Evolutionary conservation across 2,888 invertebrate genomes (phyloP).

Genomic region (Julus scanicus): DNA sequence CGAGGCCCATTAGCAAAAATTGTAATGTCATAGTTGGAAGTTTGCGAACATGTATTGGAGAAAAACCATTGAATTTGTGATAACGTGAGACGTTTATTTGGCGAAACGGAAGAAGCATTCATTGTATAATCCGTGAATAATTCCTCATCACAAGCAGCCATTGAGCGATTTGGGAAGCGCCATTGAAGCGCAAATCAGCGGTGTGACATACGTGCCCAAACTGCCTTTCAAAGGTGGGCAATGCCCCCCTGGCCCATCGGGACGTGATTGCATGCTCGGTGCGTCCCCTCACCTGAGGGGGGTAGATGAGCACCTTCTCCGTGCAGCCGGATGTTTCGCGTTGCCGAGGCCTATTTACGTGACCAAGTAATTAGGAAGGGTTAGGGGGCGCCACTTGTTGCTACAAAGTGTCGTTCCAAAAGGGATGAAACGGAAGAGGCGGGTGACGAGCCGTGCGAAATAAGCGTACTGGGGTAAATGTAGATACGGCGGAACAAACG

Average conservation of each 20-base stretch:
- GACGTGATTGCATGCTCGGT: neutral
- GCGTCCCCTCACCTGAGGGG: neutral
- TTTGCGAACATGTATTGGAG: no score
- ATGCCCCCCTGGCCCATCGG: conserved; percentile 30
- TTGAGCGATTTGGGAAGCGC: conserved; percentile 26
- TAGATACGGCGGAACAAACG: neutral
- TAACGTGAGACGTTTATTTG: neutral
- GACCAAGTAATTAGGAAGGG: neutral
- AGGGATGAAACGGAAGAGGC: conserved; percentile 13
- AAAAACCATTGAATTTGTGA: neutral
- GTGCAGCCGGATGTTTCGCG: neutral
- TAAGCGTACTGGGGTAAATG: neutral
- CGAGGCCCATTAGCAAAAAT: no score
- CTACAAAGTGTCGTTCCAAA: neutral
- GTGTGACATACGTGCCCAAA: conserved; percentile 36
- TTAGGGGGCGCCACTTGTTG: conserved; percentile 26
- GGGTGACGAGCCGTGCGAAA: neutral
- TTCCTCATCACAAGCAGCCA: neutral
- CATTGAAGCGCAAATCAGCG: conserved; percentile 3
- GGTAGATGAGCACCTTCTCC: neutral
- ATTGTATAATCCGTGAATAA: neutral
- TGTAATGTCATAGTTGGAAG: no score
- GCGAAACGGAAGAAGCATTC: conserved; percentile 15
- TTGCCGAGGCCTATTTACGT: conserved; percentile 21
- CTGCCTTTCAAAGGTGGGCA: conserved; percentile 40